Evolutionary conservation across 2,888 invertebrate genomes (phyloP), one percentile per base, ranked within the genome.

Genomic region (Carcina quercana): DNA sequence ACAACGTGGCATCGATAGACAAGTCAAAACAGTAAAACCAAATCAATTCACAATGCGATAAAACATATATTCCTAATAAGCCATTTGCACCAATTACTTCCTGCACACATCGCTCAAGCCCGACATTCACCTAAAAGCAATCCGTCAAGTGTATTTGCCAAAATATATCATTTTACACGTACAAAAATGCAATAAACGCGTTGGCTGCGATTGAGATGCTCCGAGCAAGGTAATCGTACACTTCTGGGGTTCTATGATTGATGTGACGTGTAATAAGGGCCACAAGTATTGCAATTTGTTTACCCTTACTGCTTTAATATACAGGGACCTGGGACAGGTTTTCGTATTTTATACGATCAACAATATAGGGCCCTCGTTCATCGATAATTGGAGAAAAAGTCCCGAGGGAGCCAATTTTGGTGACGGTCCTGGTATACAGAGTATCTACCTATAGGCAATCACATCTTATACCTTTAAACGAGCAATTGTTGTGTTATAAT

Each of bases 201-300:
- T 42, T 40, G 40, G 38, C 40, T 36, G 33, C 42, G 44, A 47
- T 49, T 45, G 50, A 47, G 43, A 54, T 50, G 59, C 54, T 58
- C 55, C 50, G 49, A 53, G 56, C 47, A 35, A 48, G 52, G 70
- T 66, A 70, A 71, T 68, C 60, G 61, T 62, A 69, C 60, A 68
- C 68, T 67, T 60, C 57, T 57, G 63, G 72, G 72, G 75, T 58
- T 62, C 63, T 63, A 75, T 80, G 82, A 82, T 82, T 73, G 79
- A 82, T 82, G 79, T 71, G 80, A 76, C 76, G 72, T 67, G 72
- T 79, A 80, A 79, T 82, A 80, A 80, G 72, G 64, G 65, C 61
- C 67, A 61, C 73, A 76, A 80, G 79, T 68, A 74, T 74, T 73
- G 76, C 80, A 80, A 83, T 82, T 82, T 83, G 82, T 80, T 80